Percentiles rank a stretch among this genome's conserved stretches.
Evolutionary conservation across 2,113 vertebrate genomes (phyloP).

Genomic region (Nothoprocta pentlandii): DNA sequence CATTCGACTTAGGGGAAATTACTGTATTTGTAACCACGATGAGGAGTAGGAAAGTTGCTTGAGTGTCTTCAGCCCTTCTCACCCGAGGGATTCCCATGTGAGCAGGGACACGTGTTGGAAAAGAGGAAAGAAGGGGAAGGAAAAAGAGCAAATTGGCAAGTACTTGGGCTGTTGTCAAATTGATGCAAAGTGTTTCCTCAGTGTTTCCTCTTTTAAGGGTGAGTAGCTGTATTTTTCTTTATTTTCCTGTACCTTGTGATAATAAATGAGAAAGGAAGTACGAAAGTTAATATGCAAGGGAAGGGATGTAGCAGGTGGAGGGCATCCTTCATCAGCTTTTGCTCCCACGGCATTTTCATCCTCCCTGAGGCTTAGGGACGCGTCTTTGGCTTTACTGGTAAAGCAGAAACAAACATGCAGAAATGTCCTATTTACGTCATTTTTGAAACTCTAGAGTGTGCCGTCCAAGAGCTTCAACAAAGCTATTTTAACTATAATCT

Average conservation of each 20-base stretch:
- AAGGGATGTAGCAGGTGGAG: too few species aligned
- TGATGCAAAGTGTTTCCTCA: not conserved
- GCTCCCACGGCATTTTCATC: not conserved
- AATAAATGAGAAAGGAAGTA: not conserved
- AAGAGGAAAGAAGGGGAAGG: not conserved
- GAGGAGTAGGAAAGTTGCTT: not conserved
- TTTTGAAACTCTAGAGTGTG: not conserved
- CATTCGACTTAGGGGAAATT: not conserved
- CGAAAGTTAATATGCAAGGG: not conserved
- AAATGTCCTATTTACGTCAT: not conserved
- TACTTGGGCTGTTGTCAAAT: not conserved
- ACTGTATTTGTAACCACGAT: not conserved
- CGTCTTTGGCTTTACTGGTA: not conserved
- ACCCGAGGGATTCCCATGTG: accelerated
- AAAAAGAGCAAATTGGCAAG: accelerated
- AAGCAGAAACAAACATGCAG: not conserved
- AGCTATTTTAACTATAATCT: not conserved
- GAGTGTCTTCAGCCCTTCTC: accelerated
- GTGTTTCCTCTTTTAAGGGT: not conserved
- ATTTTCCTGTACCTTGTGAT: too few species aligned
- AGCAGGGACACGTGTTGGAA: not conserved
- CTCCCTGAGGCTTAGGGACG: not conserved
- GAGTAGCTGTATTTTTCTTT: not conserved
- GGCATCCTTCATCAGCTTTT: not conserved
- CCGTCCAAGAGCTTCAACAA: not conserved